Conservation (phyloP, 2,888 invertebrate species). For the Eugnorisma glareosa region DNA sequence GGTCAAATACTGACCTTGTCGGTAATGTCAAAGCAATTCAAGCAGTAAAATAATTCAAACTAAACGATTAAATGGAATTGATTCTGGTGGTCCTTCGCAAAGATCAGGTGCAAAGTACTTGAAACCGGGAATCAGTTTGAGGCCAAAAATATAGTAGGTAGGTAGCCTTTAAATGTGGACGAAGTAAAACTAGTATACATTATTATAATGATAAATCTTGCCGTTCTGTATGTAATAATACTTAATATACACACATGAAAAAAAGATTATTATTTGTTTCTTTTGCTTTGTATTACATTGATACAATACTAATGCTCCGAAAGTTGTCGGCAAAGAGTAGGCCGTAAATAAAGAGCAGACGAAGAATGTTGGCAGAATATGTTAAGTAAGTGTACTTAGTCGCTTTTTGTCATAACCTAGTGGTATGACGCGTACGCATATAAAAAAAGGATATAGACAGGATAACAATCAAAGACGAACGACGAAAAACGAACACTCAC, state of each 20-base stretch:
- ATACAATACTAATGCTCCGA: neutral
- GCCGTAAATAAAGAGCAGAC: neutral
- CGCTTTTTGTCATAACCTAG: neutral
- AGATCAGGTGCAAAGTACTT: neutral
- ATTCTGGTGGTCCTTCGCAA: neutral
- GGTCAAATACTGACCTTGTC: slow-evolving; percentile 4
- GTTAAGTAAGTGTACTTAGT: neutral
- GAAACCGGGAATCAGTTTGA: neutral
- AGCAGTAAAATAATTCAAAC: neutral
- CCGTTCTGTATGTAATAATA: neutral
- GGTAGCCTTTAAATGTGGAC: too few relatives aligned
- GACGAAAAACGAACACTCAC: too few relatives aligned
- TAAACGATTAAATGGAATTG: neutral
- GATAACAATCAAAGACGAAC: too few relatives aligned
- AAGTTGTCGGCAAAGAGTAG: neutral
- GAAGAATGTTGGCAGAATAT: neutral
- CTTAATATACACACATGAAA: too few relatives aligned
- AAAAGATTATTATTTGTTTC: too few relatives aligned
- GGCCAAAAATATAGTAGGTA: neutral
- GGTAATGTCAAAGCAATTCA: neutral
- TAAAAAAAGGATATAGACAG: too few relatives aligned
- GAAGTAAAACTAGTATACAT: too few relatives aligned
- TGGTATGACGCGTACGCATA: too few relatives aligned
- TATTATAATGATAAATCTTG: neutral
- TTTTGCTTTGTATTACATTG: neutral